Percentiles rank a stretch among this genome's conserved stretches.
Evolutionary conservation across 2,797 vertebrate species (phyloP).

Genomic region (Acanthornis magna): DNA sequence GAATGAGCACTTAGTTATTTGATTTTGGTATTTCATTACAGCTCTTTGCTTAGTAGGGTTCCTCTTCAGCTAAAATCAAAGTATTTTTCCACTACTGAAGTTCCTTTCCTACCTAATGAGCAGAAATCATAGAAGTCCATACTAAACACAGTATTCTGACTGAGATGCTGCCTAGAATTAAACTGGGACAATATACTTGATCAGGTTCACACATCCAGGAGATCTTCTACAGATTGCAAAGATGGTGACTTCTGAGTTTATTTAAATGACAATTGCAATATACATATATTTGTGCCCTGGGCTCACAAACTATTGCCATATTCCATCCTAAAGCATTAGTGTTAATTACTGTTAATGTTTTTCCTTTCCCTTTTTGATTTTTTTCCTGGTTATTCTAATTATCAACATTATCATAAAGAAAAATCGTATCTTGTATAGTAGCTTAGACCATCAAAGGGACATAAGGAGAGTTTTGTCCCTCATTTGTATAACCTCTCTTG

Average conservation of each 20-base stretch:
- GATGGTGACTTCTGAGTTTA: neutral
- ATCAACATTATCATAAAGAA: neutral
- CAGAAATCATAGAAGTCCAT: neutral
- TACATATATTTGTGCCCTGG: neutral
- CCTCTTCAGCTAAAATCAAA: conserved; percentile 16
- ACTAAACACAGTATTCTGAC: neutral
- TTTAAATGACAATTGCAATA: neutral
- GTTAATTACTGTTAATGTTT: neutral
- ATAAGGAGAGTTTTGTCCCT: neutral
- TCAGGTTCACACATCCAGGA: neutral
- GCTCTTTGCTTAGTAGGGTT: neutral
- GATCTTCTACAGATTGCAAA: neutral
- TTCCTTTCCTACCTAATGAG: neutral
- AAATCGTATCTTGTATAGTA: neutral
- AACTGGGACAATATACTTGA: conserved; percentile 7
- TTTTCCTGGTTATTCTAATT: neutral
- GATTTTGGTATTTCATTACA: conserved; percentile 1
- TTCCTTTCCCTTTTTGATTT: neutral
- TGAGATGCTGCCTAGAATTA: conserved; percentile 8
- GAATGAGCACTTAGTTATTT: neutral
- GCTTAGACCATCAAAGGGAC: neutral
- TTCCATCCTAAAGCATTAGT: neutral
- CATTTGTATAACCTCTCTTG: neutral
- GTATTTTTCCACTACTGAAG: neutral
- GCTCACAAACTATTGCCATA: neutral